A percentile compares a stretch with the other conserved stretches of the same genome.
phyloP scores from a whole-genome alignment of 2,113 vertebrate species.

The Mellivora capensis region DNA sequence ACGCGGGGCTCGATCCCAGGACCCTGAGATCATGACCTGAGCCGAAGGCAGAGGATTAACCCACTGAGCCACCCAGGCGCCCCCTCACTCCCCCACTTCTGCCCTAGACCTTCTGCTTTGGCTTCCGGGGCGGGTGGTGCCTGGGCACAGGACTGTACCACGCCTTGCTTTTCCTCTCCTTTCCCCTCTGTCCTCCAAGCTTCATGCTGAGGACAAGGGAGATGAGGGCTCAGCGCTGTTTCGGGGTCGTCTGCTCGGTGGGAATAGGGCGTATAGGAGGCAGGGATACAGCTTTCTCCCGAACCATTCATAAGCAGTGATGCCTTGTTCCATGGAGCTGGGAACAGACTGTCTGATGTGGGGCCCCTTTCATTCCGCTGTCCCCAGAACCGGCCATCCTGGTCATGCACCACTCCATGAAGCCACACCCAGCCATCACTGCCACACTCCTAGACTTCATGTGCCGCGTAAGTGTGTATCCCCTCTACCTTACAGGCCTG shows the following conservation, averaged over 20 bases:
- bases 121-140: not conserved
- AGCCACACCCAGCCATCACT: constrained; percentile 97
- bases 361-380: not conserved
- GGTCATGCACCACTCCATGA: constrained; percentile 99
- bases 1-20: no score
- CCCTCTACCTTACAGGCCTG: not conserved
- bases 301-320: not conserved
- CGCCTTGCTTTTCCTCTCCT: not conserved
- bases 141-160: not conserved
- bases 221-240: not conserved
- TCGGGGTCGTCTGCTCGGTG: not conserved
- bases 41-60: no score
- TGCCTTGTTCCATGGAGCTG: not conserved
- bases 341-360: not conserved
- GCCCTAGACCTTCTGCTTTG: not conserved
- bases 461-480: constrained; percentile 89
- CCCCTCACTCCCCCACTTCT: not conserved
- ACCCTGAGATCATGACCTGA: no score
- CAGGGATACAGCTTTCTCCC: not conserved
- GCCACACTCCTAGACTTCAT: constrained; percentile 98
- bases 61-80: no score
- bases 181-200: not conserved
- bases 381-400: constrained; percentile 94
- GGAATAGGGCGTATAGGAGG: no score
- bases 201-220: not conserved